These are phyloP conservation scores for Lepus europaeus DNA, from an alignment of 2,113 vertebrate species.

Conservation along the genomic window DNA sequence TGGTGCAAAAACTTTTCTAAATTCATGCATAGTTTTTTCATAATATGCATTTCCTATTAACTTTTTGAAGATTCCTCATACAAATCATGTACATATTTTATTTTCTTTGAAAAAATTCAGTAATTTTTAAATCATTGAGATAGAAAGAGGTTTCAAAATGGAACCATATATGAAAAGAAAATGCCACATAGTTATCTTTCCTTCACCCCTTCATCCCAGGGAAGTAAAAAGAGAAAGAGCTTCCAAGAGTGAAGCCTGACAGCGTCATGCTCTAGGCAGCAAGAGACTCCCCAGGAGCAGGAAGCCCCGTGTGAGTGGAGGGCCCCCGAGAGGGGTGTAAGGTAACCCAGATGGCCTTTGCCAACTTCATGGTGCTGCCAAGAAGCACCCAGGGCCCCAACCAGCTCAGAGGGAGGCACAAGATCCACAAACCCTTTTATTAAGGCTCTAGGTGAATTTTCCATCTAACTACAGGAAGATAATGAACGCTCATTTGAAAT, in stretches of 20 bases:
- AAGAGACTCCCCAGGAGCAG: background rate
- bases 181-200: background rate
- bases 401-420: background rate
- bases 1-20: too few species aligned
- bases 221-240: background rate
- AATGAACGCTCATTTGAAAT: background rate
- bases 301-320: background rate
- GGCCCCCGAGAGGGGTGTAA: background rate
- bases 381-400: background rate
- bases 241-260: background rate
- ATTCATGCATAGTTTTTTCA: too few species aligned
- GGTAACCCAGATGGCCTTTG: background rate
- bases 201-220: background rate
- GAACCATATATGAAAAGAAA: background rate
- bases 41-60: too few species aligned
- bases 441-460: background rate
- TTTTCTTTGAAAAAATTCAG: slow-evolving; percentile 46
- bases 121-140: slow-evolving; percentile 1
- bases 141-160: background rate
- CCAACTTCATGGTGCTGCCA: background rate
- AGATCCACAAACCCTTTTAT: background rate
- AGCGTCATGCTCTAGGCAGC: background rate
- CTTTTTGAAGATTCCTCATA: too few species aligned
- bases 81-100: background rate
- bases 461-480: background rate